Evolutionary conservation across 2,888 invertebrate species (phyloP).

Genomic region (Macaria liturata): DNA sequence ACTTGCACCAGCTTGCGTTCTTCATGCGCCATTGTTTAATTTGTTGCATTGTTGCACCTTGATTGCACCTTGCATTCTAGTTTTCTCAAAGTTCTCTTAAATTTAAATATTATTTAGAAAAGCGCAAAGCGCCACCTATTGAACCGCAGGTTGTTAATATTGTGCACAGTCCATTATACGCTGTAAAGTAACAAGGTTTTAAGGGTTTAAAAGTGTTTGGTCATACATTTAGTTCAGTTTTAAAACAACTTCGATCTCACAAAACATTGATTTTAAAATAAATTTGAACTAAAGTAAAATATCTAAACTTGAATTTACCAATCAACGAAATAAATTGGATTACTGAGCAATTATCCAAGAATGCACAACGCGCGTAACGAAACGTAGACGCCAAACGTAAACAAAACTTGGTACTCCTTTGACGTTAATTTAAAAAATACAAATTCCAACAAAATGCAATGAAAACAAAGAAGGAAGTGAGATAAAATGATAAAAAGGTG

Average conservation of each 20-base stretch:
- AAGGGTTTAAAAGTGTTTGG: too few relatives aligned
- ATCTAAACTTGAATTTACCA: too few relatives aligned
- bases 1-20: background rate
- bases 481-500: constrained; percentile 20
- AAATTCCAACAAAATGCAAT: constrained; percentile 13
- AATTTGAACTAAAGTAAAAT: background rate
- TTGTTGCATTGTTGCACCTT: background rate
- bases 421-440: constrained; percentile 67
- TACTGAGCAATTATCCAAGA: constrained; percentile 1
- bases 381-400: constrained; percentile 36
- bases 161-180: too few relatives aligned
- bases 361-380: constrained; percentile 19
- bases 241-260: too few relatives aligned
- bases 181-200: too few relatives aligned
- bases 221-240: too few relatives aligned
- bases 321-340: too few relatives aligned
- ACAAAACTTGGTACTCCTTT: constrained; percentile 37
- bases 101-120: background rate
- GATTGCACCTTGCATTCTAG: background rate
- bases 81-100: background rate
- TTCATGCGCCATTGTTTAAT: too few relatives aligned
- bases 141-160: background rate
- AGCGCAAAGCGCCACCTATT: constrained; percentile 6
- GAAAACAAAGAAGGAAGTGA: constrained; percentile 54
- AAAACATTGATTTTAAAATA: too few relatives aligned